Evolutionary conservation across 2,113 vertebrate genomes (phyloP).

Genomic region (Platycercus adscitus): DNA sequence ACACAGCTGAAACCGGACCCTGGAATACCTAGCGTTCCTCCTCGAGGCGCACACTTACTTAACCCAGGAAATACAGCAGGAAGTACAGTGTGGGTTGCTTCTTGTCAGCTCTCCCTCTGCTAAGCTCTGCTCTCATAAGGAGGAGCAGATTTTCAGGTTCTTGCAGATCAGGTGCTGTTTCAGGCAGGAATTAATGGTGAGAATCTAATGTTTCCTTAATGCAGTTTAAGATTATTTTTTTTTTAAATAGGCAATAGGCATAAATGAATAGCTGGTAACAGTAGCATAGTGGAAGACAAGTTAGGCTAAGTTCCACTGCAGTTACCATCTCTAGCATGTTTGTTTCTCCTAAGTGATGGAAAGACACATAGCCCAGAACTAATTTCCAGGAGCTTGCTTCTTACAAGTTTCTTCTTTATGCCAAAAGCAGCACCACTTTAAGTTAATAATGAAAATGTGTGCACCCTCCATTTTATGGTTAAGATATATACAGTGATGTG

Average conservation of each 20-base stretch:
- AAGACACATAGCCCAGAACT: neutral
- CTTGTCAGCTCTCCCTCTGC: neutral
- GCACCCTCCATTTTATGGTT: neutral
- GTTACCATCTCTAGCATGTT: neutral
- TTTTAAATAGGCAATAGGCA: neutral
- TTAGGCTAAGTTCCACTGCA: neutral
- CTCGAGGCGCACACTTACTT: neutral
- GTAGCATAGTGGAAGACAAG: neutral
- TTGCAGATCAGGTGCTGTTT: neutral
- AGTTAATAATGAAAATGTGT: neutral
- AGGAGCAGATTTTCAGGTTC: neutral
- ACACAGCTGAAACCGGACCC: too few species aligned
- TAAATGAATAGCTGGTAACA: neutral
- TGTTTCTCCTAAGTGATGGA: neutral
- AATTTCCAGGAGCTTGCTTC: neutral
- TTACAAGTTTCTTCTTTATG: neutral
- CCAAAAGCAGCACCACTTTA: neutral
- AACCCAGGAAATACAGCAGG: neutral
- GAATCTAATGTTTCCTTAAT: neutral
- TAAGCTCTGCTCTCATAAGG: neutral
- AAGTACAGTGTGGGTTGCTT: rapidly evolving
- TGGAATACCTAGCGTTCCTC: neutral
- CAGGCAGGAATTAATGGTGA: neutral
- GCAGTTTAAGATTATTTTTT: neutral
- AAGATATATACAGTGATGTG: neutral